Evolutionary conservation across 2,888 invertebrate genomes (phyloP).

Genomic region (Yponomeuta malinellus): DNA sequence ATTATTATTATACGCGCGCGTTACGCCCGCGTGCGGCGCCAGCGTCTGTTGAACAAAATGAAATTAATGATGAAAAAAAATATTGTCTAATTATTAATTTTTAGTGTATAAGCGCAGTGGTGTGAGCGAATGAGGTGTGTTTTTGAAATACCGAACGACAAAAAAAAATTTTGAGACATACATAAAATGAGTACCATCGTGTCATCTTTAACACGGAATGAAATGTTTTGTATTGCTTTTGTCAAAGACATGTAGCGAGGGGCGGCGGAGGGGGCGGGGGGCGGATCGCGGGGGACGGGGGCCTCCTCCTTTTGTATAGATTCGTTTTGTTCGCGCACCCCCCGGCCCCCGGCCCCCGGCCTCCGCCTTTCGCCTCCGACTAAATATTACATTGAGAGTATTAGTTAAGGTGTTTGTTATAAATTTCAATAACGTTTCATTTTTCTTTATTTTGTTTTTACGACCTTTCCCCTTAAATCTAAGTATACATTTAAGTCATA

Average conservation of each 20-base stretch:
- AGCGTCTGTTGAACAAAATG: slow-evolving; percentile 73
- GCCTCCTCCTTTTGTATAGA: slow-evolving; percentile 53
- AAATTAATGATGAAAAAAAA: slow-evolving; percentile 41
- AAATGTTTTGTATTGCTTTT: slow-evolving; percentile 73
- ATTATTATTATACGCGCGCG: slow-evolving; percentile 60
- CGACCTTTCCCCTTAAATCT: slow-evolving; percentile 71
- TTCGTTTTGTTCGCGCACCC: slow-evolving; percentile 52
- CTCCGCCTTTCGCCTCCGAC: slow-evolving; percentile 41
- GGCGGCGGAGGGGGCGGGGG: slow-evolving; percentile 28
- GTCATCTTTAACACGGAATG: slow-evolving; percentile 72
- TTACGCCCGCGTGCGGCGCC: slow-evolving; percentile 64
- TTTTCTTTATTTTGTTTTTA: slow-evolving; percentile 71
- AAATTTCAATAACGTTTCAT: slow-evolving; percentile 71
- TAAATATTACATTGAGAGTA: slow-evolving; percentile 63
- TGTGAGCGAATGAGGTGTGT: slow-evolving; percentile 71
- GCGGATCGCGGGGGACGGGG: slow-evolving; percentile 24
- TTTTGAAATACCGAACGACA: slow-evolving; percentile 44
- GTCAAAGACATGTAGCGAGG: slow-evolving; percentile 52
- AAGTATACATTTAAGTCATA: slow-evolving; percentile 74
- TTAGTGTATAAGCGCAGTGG: slow-evolving; percentile 70
- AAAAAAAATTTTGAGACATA: slow-evolving; percentile 24
- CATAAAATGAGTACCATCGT: slow-evolving; percentile 68
- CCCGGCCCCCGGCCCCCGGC: slow-evolving; percentile 18
- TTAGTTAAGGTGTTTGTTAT: slow-evolving; percentile 76
- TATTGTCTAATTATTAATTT: slow-evolving; percentile 75